These are phyloP conservation scores for Diplodus puntazzo DNA, from an alignment of 2,797 vertebrate species.

Conservation along the genomic window DNA sequence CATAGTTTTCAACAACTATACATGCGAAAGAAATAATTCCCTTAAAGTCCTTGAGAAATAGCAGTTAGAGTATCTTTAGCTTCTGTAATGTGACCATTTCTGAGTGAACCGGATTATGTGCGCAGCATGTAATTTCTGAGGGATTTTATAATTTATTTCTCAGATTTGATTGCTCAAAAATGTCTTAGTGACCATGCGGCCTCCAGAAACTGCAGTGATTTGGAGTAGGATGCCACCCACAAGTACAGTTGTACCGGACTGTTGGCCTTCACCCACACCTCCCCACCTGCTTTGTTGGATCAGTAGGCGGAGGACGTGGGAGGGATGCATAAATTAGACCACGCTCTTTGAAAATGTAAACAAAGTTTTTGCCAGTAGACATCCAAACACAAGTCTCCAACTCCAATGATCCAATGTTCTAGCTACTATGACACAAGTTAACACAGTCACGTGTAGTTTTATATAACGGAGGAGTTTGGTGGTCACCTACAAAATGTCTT, in stretches of 20 bases:
- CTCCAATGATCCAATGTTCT: not conserved
- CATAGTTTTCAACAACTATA: too few species aligned
- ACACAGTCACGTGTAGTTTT: not conserved
- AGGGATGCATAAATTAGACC: constrained; percentile 50
- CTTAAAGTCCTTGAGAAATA: not conserved
- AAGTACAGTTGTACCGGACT: constrained; percentile 5
- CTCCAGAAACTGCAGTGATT: constrained; percentile 20
- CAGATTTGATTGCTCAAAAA: not conserved
- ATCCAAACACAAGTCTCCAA: constrained; percentile 13
- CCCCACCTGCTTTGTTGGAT: constrained; percentile 42
- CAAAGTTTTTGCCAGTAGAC: constrained; percentile 23
- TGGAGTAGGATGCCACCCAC: constrained; percentile 39
- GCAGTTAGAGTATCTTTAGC: not conserved
- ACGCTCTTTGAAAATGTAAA: constrained; percentile 41
- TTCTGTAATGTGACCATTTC: constrained; percentile 6
- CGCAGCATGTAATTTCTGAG: not conserved
- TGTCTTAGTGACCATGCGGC: constrained; percentile 1
- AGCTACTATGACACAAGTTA: not conserved
- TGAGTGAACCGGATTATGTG: not conserved
- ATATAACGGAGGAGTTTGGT: not conserved
- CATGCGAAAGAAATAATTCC: not conserved
- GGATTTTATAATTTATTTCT: constrained; percentile 12
- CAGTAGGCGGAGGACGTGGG: constrained; percentile 46
- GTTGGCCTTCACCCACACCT: constrained; percentile 46
- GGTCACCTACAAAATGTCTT: too few species aligned